A percentile compares a stretch with the other conserved stretches of the same genome.
These are phyloP conservation scores for Dascyllus trimaculatus DNA, from an alignment of 2,113 vertebrate species.

Conservation along the genomic window DNA sequence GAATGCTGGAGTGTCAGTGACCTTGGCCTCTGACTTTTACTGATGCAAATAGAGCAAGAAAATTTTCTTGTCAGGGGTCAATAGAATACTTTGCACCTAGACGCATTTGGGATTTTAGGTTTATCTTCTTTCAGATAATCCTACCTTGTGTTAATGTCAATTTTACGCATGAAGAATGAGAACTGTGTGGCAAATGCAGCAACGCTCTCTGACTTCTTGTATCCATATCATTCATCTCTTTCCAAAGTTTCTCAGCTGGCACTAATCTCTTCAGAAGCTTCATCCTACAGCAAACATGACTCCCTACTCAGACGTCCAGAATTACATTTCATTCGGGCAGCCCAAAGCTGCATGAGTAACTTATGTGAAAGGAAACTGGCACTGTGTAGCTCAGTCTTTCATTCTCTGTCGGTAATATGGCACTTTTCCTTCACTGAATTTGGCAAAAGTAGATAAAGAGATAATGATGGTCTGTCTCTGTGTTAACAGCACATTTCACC, in stretches of 20 bases:
- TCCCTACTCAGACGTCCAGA: conserved; percentile 29
- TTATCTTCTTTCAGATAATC: conserved; percentile 6
- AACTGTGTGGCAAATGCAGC: neutral
- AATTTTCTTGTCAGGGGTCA: neutral
- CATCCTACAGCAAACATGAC: conserved; percentile 51
- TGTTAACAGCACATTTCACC: conserved; percentile 61
- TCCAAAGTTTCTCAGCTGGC: conserved; percentile 49
- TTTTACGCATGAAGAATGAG: conserved; percentile 15
- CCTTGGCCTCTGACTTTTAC: neutral
- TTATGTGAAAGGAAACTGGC: conserved; percentile 7
- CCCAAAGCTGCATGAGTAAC: neutral
- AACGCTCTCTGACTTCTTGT: conserved; percentile 14
- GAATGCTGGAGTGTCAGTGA: too few species aligned
- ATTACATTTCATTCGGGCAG: conserved; percentile 13
- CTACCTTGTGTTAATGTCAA: neutral
- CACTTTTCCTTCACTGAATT: conserved; percentile 30
- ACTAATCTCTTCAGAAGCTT: conserved; percentile 54
- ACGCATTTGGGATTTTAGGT: neutral
- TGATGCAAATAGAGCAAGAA: neutral
- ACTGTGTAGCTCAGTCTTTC: neutral
- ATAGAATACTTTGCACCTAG: neutral
- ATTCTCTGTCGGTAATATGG: neutral
- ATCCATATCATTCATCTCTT: conserved; percentile 30
- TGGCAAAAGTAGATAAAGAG: conserved; percentile 57
- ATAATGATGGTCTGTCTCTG: conserved; percentile 53